These are phyloP conservation scores for Drosophila anomalata DNA, from an alignment of 2,888 invertebrate species.

Conservation along the genomic window DNA sequence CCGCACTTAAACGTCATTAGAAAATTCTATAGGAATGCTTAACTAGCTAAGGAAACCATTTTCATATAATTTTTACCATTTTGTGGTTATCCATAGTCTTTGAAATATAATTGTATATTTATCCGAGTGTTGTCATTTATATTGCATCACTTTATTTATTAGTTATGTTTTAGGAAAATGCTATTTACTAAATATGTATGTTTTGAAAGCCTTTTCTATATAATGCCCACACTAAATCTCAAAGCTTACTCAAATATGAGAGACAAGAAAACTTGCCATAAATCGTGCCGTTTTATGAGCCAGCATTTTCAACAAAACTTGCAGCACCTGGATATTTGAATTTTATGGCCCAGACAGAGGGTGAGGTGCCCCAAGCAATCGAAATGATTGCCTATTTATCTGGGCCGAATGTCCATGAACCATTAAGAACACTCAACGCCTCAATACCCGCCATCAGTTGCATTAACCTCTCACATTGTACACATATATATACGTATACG, in stretches of 20 bases:
- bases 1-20: conserved; percentile 25
- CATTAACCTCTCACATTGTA: conserved; percentile 34
- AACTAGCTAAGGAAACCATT: conserved; percentile 15
- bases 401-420: conserved; percentile 34
- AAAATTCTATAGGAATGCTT: conserved; percentile 10
- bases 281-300: conserved; percentile 2
- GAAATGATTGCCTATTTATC: conserved; percentile 59
- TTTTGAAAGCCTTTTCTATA: not conserved
- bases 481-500: not conserved
- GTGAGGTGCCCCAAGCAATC: conserved; percentile 10
- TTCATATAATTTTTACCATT: not conserved
- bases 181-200: not conserved
- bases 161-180: not conserved
- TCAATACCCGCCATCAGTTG: conserved; percentile 27
- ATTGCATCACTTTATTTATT: not conserved
- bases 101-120: too few species aligned
- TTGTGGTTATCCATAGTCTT: not conserved
- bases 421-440: conserved; percentile 18
- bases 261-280: not conserved
- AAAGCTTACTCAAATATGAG: not conserved
- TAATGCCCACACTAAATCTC: not conserved
- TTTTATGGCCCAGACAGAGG: conserved; percentile 17
- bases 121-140: not conserved
- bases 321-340: conserved; percentile 1
- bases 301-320: not conserved